Base-by-base conservation (phyloP, 1,140 invertebrate genomes). In the Euwallacea similis region DNA sequence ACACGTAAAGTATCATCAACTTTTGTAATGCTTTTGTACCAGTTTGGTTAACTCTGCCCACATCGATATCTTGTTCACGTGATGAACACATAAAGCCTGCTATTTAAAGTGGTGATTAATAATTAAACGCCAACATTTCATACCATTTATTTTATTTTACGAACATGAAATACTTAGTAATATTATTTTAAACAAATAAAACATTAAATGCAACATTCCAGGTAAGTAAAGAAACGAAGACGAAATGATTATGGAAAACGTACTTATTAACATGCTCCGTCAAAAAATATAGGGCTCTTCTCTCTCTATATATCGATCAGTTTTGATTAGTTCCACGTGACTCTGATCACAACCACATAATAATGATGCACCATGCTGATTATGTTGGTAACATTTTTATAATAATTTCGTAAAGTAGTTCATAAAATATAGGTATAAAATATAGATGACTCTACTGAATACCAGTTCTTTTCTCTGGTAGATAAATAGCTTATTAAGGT, bases 151-250 rank as follows among this genome's bases (percentile, higher is more conserved):
- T 50, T 50, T 33, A 33, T 33, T 11, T 50, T 50, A 50, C 46
- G 46, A 50, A 50, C 46, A 50, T 50, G 46, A 50, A 11, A 50
- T 56, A 56, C 8, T 56, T 33, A 33, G 21, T 33, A 33, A n/a
- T 61, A 61, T 61, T 43, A 13, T 61, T n/a, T 61, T 61, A n/a
- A 43, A 61, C 59, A 61, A 61, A 43, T 43, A 61, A 42, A 61
- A 61, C 7, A 61, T 43, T 61, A 61, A 61, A 61, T 61, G 59
- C 59, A 61, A 61, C 59, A 61, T 61, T 61, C 59, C 59, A 61
- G 43, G n/a, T 41, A 42, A 61, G 21, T 33, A 33, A 33, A 33
- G 21, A 33, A 33, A 33, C 21, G 21, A 33, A 33, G 21, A 33
- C 21, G 4, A 33, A 33, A 33, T 33, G 21, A 33, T 33, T 33